Base-by-base conservation (phyloP, 2,888 invertebrate genomes). In the Chloroclysta siterata region DNA sequence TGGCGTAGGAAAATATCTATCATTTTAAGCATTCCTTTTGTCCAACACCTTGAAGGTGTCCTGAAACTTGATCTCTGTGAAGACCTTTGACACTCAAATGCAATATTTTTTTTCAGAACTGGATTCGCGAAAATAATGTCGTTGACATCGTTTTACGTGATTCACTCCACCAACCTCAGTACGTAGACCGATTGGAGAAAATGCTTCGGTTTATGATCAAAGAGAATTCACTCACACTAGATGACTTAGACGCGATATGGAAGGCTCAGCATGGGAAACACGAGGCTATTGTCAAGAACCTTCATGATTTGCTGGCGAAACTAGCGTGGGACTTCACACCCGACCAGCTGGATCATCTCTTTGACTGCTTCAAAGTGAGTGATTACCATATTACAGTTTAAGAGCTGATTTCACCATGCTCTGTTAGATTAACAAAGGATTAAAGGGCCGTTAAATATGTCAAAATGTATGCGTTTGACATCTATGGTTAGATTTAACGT, bases 321-420 rank as follows among this genome's bases (percentile, higher is more conserved):
- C 93, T 99, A 56, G 99, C 99, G 0, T 99, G 99, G 99, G 99
- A 99, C 87, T 99, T 99, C 86, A 97, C 98, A 70, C 98, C 99
- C 0, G 98, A 99, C 84, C 99, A 99, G 85, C 93, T 99, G 54
- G 99, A 99, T 85, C 98, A 99, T 90, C 94, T 99, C 39, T 99
- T 99, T 90, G 98, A 98, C 81, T 98, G 99, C 90, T 99, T 99
- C 91, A 98, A 98, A 95, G 97, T 97, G 63, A 62, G 58, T 66
- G 2, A 14, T 10, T n/a, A 3, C n/a, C 28, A 39, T 56, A 7
- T n/a, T 41, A 33, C 14, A 36, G 7, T 36, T 51, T 50, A 13
- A 29, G 8, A 36, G 7, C 33, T n/a, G n/a, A n/a, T n/a, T n/a
- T n/a, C n/a, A n/a, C n/a, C n/a, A n/a, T n/a, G n/a, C n/a, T n/a